Evolutionary conservation across 2,113 vertebrate genomes (phyloP), one percentile per base, ranked within the genome.

Genomic region (Gopherus flavomarginatus): DNA sequence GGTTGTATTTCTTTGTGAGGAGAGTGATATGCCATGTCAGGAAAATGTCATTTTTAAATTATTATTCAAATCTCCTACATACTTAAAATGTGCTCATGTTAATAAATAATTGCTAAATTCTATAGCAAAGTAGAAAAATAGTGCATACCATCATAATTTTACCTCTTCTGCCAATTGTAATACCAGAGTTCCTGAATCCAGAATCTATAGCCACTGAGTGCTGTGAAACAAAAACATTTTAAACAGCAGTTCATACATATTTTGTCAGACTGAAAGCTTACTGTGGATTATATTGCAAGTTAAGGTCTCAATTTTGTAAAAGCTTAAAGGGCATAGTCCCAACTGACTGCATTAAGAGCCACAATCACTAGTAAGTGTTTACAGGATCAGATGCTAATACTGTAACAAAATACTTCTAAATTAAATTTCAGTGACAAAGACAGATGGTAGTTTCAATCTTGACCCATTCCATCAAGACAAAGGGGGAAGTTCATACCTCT

Each of bases 121-220:
- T 29, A 19, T 5, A n/a, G 13, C 9, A 29, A 26, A n/a, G 29
- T 3, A 78, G 10, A 8, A 92, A 47, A 38, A 75, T 47, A 83
- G 31, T 54, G n/a, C 96, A 97, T 98, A 99, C 99, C 99, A 98
- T 97, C 29, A 99, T 98, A 82, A 98, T 99, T 98, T 99, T 99
- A 83, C 99, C 99, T 82, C 98, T 98, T 97, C 97, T 99, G 87
- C 99, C 98, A 22, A 99, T 98, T 0, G 99, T 99, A 87, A 99
- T 98, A 47, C 99, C 99, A 7, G 99, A 99, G 97, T 99, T 99
- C 97, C 99, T 99, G 97, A 99, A 99, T 62, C 99, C 99, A 26
- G 99, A 98, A 88, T 98, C 97, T 65, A 99, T 4, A 42, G 99
- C 99, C 62, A 98, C 98, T 0, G 98, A 98, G 90, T 99, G 99